Base-by-base conservation (phyloP, 2,888 invertebrate genomes). In the Nephrocerus scutellatus region DNA sequence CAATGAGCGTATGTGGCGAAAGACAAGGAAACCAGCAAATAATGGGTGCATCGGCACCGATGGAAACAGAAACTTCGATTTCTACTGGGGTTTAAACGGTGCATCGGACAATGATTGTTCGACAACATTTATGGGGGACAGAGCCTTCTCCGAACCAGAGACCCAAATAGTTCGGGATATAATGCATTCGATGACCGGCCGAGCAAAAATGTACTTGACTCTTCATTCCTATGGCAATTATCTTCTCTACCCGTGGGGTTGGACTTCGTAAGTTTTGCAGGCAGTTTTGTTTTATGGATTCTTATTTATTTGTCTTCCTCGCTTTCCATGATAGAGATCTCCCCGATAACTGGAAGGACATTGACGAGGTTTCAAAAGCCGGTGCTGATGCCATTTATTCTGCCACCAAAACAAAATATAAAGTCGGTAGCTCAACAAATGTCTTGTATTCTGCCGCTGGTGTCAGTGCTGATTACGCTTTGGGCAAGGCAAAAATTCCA, bases 211-310 rank as follows among this genome's bases (percentile, higher is more conserved):
- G 45, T 83, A 80, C 58, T 54, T 85, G 43, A 75, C 81, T 6
- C 68, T 86, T 21, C 86, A 87, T 60, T 80, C 84, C 7, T 79
- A 78, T 49, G 84, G 83, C 18, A 74, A 74, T 51, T 77, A 72
- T 48, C 53, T 81, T 33, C 58, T 81, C 2, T 79, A 77, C 51
- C 80, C 77, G 3, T 81, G 74, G 71, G 79, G 78, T 14, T 76
- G 62, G 51, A 73, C 73, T 2, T 55, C 55, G 67, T 68, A 49
- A 59, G 62, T 57, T 18, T 3, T 2, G 2, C 7, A 30, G 38
- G 8, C 14, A 5, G 10, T 12, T 20, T 18, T 30, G 16, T 24
- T 26, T 2, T 24, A 35, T 20, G 2, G 10, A n/a, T n/a, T 32
- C 10, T 13, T 21, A 16, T n/a, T n/a, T n/a, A n/a, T n/a, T 30